Base-by-base conservation (phyloP, 1,140 invertebrate species). In the Ladona fulva region DNA sequence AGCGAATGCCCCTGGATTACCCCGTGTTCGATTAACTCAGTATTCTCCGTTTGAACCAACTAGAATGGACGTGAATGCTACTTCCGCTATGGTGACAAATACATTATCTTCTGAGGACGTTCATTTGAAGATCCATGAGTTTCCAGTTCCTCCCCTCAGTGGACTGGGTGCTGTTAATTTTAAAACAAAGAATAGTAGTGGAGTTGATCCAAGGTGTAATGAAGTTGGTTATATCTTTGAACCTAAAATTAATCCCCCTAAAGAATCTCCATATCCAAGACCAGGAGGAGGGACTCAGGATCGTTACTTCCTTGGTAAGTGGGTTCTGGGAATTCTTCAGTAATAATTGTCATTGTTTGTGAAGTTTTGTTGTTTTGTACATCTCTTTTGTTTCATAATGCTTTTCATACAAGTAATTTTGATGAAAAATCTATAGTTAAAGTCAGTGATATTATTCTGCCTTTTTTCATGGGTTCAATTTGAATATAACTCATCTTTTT, bases 11-110 rank as follows among this genome's bases (percentile, higher is more conserved):
- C 52, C 52, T 22, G 52, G 52, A 16, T 19, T 66, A 22, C 52
- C 52, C 1, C 52, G 52, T 16, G 87, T 98, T 0, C 91, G 87
- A 1, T 89, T 98, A 37, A 89, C 87, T 11, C 97, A 98, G 86
- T 88, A 91, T 24, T 95, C 94, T 0, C 91, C 91, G 10, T 96
- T 94, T 82, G 91, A 95, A 84, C 92, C 93, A 0, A 96, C 95
- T 0, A 92, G 91, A 86, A 85, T 95, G 0, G 91, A 90, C 80
- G 90, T 97, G 76, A 91, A 92, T 77, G 83, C 97, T 24, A 87
- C 86, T 1, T 88, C 88, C 66, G 89, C 88, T 0, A 87, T 85
- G 82, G 84, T 22, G n/a, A 22, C 52, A 16, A 66, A 22, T 66
- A 22, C n/a, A 6, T 22, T 66, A 14, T 74, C 77, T 42, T 87